Conservation (phyloP, 2,113 vertebrate species). For the Camarhynchus parvulus region DNA sequence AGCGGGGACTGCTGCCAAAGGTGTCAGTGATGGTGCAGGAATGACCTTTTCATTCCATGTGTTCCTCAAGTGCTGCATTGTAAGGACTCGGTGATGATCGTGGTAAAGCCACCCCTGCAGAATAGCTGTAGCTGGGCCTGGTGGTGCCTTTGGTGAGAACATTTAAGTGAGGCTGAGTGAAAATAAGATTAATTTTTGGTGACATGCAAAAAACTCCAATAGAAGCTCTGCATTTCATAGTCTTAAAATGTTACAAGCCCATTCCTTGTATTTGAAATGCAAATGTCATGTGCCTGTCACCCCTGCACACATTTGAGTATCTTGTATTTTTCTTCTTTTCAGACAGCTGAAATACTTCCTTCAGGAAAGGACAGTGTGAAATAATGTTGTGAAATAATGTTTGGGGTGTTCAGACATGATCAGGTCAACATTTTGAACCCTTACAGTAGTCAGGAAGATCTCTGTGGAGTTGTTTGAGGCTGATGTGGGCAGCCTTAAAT, state of each 20-base stretch:
- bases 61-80: neutral
- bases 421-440: neutral
- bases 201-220: neutral
- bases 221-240: neutral
- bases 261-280: neutral
- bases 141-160: neutral
- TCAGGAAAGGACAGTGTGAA: neutral
- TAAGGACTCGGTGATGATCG: neutral
- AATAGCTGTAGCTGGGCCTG: neutral
- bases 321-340: neutral
- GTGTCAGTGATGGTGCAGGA: neutral
- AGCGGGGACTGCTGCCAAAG: neutral
- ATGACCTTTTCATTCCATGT: neutral
- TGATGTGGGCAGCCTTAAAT: neutral
- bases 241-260: neutral
- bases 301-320: neutral
- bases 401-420: neutral
- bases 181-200: neutral
- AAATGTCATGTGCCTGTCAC: neutral
- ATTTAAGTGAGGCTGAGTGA: neutral
- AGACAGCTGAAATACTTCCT: neutral
- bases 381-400: neutral
- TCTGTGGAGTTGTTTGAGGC: neutral
- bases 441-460: neutral
- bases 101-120: neutral